Evolutionary conservation across 2,113 vertebrate genomes (phyloP), one percentile per base, ranked within the genome.

Genomic region (Aphelocoma coerulescens): DNA sequence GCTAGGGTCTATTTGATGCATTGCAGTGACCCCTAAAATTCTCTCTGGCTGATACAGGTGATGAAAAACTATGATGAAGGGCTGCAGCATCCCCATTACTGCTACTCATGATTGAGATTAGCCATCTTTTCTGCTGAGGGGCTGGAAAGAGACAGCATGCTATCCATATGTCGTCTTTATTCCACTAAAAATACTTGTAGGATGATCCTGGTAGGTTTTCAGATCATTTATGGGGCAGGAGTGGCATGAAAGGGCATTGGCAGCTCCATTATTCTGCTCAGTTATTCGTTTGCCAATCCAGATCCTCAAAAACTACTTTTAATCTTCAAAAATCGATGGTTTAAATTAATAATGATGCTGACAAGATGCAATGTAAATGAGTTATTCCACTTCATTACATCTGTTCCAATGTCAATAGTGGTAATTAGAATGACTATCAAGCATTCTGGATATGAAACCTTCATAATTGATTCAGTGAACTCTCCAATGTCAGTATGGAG

Each of bases 341-440:
- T 85, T 83, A 75, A 94, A 88, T 95, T 83, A 95, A 85, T 91
- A 83, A 89, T 73, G 26, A 63, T 79, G 85, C 62, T 89, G 78
- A 94, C 74, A 94, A 82, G 78, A 73, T 69, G 57, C 46, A 88
- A 49, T 79, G 77, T 76, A 94, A 88, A 91, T 61, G 6, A 93
- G 55, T 93, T 95, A 95, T 89, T 89, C 77, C 77, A 91, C 88
- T 88, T 93, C 81, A 95, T 91, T 95, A 85, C 74, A 72, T 62
- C 81, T 66, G 82, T 73, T 88, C 30, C 55, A 48, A 88, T 89
- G 85, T 69, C 62, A 91, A 83, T 90, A 86, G 39, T 4, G 2
- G 37, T 93, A 71, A 90, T 82, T 58, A 86, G 59, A 63, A 88
- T 18, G 26, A 77, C 35, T 80, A 63, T 62, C 46, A 69, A 83